Conservation (phyloP, 2,797 vertebrate genomes). For the Vultur gryphus region DNA sequence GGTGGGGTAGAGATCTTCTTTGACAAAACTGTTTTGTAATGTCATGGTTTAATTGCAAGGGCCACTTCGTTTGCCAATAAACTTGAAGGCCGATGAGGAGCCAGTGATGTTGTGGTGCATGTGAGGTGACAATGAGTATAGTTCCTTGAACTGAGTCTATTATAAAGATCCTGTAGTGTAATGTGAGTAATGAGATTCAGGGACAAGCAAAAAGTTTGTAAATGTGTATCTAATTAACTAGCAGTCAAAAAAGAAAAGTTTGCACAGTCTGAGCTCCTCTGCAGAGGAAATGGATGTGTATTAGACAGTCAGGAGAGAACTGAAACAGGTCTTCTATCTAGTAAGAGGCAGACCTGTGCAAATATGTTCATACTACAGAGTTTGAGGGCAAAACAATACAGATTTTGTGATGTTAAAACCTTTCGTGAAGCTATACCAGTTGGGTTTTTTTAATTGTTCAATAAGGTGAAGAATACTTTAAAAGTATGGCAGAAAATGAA, state of each 20-base stretch:
- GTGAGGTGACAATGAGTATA: background rate
- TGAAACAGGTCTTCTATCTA: background rate
- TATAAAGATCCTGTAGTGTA: background rate
- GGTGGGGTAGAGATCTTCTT: background rate
- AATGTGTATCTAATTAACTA: background rate
- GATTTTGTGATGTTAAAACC: background rate
- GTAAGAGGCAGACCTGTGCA: background rate
- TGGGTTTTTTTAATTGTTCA: background rate
- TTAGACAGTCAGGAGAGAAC: background rate
- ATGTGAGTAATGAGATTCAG: background rate
- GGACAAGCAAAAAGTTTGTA: background rate
- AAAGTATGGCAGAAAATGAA: background rate
- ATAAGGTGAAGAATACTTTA: background rate
- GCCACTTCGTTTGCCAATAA: background rate
- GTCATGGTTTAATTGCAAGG: constrained; percentile 10
- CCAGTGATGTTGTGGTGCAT: background rate
- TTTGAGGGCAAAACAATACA: background rate
- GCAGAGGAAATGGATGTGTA: background rate
- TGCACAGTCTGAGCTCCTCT: background rate
- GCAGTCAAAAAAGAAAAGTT: background rate
- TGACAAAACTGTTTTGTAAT: background rate
- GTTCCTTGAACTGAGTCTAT: background rate
- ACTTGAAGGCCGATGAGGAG: background rate
- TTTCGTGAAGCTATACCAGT: background rate
- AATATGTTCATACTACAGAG: background rate